Evolutionary conservation across 2,888 invertebrate species (phyloP), one percentile per base, ranked within the genome.

Genomic region (Galeruca laticollis): DNA sequence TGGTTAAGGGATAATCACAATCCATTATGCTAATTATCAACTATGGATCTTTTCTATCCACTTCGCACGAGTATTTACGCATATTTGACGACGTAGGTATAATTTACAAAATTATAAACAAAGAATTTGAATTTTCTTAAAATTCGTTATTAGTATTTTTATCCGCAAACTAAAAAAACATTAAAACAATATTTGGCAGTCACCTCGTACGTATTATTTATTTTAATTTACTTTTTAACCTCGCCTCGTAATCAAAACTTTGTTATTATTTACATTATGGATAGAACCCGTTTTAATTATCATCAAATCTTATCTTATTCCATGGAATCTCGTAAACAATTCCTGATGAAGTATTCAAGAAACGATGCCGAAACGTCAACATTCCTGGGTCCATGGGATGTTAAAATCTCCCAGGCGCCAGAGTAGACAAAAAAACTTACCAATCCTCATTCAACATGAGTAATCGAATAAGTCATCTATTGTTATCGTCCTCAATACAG

Each of bases 401-500:
- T 18, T 18, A 20, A 20, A 10, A 51, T 13, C 3, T 40, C 40
- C 49, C 49, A 18, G 15, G 21, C 49, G 52, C 5, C 26, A 13
- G 26, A 13, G 21, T 26, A 52, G 26, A 26, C 18, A 52, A 52
- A 52, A 52, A n/a, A 13, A 21, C 21, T 11, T 20, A 18, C 51
- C 52, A 62, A 62, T 52, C 33, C 31, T n/a, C 57, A 26, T 47
- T 40, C 37, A 57, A 64, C 43, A 37, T 31, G 57, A 64, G 56
- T 56, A 64, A 64, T 57, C 33, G 47, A 57, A 47, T 57, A 33
- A 21, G 43, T 43, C 51, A 54, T 43, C 47, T 43, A 57, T 57
- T 64, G 67, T 54, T 62, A 61, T 69, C 71, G 71, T 66, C 66
- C 66, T 52, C 70, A 60, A 70, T 63, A 57, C 69, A 65, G 56